Conservation (phyloP, 2,113 vertebrate genomes). For the Equus quagga region DNA sequence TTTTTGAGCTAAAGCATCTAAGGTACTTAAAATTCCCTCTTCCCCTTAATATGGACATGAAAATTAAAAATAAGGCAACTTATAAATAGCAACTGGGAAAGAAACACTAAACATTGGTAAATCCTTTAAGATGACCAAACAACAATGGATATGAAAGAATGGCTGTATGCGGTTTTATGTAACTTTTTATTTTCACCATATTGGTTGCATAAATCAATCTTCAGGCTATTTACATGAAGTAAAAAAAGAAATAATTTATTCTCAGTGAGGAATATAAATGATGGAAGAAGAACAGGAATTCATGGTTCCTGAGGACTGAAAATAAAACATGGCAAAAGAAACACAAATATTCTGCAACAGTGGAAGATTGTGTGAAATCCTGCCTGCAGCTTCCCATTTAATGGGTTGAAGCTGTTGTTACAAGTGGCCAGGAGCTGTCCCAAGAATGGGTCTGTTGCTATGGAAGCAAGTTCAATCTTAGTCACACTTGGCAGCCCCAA, state of each 20-base stretch:
- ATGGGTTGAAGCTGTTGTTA: constrained; percentile 22
- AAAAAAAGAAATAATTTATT: neutral
- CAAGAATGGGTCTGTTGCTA: constrained; percentile 53
- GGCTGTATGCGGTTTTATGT: neutral
- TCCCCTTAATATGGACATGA: neutral
- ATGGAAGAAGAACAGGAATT: neutral
- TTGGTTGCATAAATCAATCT: neutral
- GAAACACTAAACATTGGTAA: neutral
- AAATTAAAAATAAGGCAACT: neutral
- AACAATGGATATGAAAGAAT: neutral
- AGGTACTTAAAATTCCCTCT: neutral
- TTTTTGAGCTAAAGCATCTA: neutral
- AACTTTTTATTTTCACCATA: neutral
- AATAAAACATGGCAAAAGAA: constrained; percentile 45
- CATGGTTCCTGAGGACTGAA: neutral
- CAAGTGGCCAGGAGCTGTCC: constrained; percentile 26
- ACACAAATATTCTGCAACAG: neutral
- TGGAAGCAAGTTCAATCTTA: constrained; percentile 63
- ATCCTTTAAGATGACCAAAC: neutral
- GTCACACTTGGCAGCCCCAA: constrained; percentile 54
- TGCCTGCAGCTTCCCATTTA: constrained; percentile 40
- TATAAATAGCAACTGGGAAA: neutral
- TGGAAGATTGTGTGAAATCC: neutral
- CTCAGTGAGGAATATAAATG: neutral
- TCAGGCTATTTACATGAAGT: neutral